Conservation (phyloP, 92 coral and sea anemone genomes). For the Heliopora coerulea region DNA sequence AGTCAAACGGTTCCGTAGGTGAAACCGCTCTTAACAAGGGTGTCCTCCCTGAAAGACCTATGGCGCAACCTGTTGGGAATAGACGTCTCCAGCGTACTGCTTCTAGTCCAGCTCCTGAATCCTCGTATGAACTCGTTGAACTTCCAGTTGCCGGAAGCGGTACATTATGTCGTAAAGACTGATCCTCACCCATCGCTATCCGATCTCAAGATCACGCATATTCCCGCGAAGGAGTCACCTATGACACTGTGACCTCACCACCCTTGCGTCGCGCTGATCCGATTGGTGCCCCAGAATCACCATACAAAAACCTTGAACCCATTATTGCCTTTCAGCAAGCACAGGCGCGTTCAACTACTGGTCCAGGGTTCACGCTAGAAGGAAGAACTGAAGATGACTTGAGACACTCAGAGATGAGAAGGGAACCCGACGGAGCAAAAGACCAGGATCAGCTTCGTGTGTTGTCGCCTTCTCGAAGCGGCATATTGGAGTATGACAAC, state of each 20-base stretch:
- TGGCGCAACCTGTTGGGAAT: background rate
- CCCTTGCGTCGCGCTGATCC: conserved; percentile 35
- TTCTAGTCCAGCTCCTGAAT: conserved; percentile 8
- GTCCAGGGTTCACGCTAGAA: background rate
- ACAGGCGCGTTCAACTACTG: background rate
- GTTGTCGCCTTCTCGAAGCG: background rate
- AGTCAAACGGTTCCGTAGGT: background rate
- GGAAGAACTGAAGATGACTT: conserved; percentile 21
- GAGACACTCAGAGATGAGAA: conserved; percentile 16
- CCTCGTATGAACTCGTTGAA: conserved; percentile 30
- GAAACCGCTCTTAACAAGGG: background rate
- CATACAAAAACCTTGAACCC: conserved; percentile 24
- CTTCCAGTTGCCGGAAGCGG: background rate
- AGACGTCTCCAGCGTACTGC: background rate
- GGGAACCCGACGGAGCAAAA: conserved; percentile 42
- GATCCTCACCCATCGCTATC: conserved; percentile 29
- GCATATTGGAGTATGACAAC: conserved; percentile 19
- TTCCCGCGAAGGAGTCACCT: conserved; percentile 37
- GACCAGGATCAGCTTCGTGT: background rate
- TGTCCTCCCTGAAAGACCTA: background rate
- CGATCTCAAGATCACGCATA: conserved; percentile 14
- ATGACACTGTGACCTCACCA: conserved; percentile 35
- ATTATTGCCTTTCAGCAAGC: conserved; percentile 6
- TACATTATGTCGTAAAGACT: background rate
- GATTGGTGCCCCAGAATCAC: conserved; percentile 33